These are phyloP conservation scores for Onychomys arenicola DNA, from an alignment of 2,797 vertebrate genomes.

Conservation along the genomic window DNA sequence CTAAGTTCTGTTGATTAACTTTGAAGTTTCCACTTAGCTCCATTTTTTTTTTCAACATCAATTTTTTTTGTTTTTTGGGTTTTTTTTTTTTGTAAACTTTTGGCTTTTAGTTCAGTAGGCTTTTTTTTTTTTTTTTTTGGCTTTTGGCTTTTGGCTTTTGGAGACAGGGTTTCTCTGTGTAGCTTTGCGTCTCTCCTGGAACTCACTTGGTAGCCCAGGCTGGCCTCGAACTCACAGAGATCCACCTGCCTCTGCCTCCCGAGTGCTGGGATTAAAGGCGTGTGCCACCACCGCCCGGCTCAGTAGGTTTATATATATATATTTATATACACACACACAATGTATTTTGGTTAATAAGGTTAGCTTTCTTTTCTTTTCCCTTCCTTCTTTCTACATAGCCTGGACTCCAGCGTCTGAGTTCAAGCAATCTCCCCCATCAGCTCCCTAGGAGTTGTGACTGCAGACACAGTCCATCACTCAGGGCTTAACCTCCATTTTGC, in stretches of 20 bases:
- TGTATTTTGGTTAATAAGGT: background rate
- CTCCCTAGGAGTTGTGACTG: background rate
- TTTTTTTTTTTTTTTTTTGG: too few species aligned
- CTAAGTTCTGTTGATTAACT: background rate
- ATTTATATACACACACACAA: too few species aligned
- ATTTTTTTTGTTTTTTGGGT: too few species aligned
- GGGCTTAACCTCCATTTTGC: conserved; percentile 49
- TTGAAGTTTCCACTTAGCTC: background rate
- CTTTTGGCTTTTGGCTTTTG: too few species aligned
- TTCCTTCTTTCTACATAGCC: background rate
- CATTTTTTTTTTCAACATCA: background rate
- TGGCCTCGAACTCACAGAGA: too few species aligned
- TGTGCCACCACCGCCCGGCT: too few species aligned
- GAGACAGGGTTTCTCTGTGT: too few species aligned
- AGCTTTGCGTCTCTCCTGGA: too few species aligned
- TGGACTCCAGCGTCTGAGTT: background rate
- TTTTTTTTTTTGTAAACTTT: background rate
- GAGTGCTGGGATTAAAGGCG: too few species aligned
- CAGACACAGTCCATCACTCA: background rate
- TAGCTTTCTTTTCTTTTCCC: background rate
- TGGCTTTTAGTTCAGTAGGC: background rate
- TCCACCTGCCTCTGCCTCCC: too few species aligned
- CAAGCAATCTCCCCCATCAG: background rate
- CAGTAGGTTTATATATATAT: too few species aligned
- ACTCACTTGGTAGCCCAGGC: too few species aligned